These are phyloP conservation scores for Ctenicera cuprea DNA, from an alignment of 2,888 invertebrate genomes.

Conservation along the genomic window DNA sequence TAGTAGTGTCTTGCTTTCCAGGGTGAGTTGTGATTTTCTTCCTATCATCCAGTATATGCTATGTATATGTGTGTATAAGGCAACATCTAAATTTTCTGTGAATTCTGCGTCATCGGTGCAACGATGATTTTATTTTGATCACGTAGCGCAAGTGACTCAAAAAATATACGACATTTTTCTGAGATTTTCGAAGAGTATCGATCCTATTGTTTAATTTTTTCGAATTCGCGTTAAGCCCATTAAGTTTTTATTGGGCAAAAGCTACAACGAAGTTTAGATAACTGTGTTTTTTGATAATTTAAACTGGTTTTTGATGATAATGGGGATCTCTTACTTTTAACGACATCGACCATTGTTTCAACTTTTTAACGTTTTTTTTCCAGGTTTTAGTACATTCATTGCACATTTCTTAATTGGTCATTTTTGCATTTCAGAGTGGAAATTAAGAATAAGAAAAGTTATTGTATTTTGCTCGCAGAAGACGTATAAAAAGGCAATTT, in stretches of 20 bases:
- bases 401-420: too few species aligned
- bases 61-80: too few species aligned
- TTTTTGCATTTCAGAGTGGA: too few species aligned
- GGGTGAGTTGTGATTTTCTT: too few species aligned
- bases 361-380: background rate
- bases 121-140: conserved; percentile 46
- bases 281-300: conserved; percentile 39
- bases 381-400: background rate
- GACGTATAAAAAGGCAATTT: too few species aligned
- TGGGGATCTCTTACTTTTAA: conserved; percentile 33
- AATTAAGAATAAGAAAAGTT: too few species aligned
- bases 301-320: conserved; percentile 46
- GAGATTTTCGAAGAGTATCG: conserved; percentile 50
- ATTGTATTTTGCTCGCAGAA: too few species aligned
- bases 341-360: conserved; percentile 41
- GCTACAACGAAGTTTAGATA: conserved; percentile 41
- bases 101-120: conserved; percentile 34
- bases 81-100: conserved; percentile 28
- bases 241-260: conserved; percentile 32
- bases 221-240: conserved; percentile 36
- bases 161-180: conserved; percentile 49
- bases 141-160: conserved; percentile 49
- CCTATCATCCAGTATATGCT: too few species aligned
- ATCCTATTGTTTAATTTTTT: conserved; percentile 53
- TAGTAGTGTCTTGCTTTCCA: too few species aligned